Evolutionary conservation across 2,888 invertebrate genomes (phyloP).

Genomic region (Oconnorella tubifera): DNA sequence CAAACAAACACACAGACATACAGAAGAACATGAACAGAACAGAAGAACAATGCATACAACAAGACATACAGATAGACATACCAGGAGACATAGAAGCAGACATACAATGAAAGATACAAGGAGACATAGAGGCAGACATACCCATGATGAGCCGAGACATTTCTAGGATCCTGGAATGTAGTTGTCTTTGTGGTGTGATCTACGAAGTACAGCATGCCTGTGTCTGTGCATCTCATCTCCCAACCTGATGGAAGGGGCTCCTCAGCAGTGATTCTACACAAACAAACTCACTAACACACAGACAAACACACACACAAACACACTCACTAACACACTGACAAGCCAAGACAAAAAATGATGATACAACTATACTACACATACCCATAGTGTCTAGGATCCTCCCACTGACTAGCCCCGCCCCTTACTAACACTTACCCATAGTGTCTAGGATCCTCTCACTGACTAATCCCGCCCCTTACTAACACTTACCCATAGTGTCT

Average conservation of each 20-base stretch:
- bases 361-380: background rate
- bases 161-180: conserved; percentile 15
- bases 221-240: conserved; percentile 8
- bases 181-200: conserved; percentile 8
- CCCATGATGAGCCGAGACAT: background rate
- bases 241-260: conserved; percentile 16
- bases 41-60: no score
- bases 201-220: conserved; percentile 5
- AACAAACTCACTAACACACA: background rate
- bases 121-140: no score
- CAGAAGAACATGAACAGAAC: background rate
- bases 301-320: background rate
- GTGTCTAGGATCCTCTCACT: background rate
- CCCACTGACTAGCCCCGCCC: conserved; percentile 99
- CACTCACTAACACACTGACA: background rate
- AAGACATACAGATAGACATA: no score
- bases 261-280: conserved; percentile 6
- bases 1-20: background rate
- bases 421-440: no score
- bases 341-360: background rate
- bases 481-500: background rate
- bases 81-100: no score
- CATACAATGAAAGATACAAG: no score
- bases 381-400: conserved; percentile 96
- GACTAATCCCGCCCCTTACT: no score